Base-by-base conservation (phyloP, 2,797 vertebrate species). In the Botia almorhae region DNA sequence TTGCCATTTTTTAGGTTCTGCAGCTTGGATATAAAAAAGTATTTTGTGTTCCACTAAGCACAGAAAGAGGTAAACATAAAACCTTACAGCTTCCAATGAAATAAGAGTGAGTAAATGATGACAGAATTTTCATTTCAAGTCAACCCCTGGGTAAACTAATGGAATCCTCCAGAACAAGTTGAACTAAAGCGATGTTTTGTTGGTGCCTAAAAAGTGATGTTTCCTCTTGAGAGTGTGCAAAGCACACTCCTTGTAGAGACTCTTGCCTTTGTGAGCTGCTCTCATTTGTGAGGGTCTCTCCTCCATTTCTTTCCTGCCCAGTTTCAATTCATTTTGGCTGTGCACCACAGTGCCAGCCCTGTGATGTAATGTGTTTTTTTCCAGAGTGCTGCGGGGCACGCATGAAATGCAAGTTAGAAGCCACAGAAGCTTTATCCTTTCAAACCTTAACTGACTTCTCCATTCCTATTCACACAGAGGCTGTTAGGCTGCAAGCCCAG, bases 361-460 rank as follows among this genome's bases (percentile, higher is more conserved):
- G 76, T 63, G 76, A 71, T 71, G 67, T 65, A 79, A 79, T 72
- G 58, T 72, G 69, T 46, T 72, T 79, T 43, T 79, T 79, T 72
- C 14, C 58, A 71, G 69, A 63, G 69, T 79, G 46, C 29, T 55
- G 36, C 43, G 69, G 77, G 69, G 72, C 77, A 72, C 72, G 77
- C 77, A 17, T 72, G 60, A 80, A 80, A 73, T 80, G 56, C 68
- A 71, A 69, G 67, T 70, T 63, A 58, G 76, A 78, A 36, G 26
- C 56, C 56, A 63, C 69, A 72, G 69, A 65, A 55, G 78, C 69
- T 65, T 80, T 56, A 53, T 65, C 56, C 78, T 72, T 12, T 48
- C 46, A 14, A 80, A 65, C 69, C 78, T 72, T 43, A 55, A 80
- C 78, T 72, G 48, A 73, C 69, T 73, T 14, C 29, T 67, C 14